Percentiles rank a stretch among this genome's conserved stretches.
Conservation (phyloP, 2,113 vertebrate genomes). For the Gambusia holbrooki region DNA sequence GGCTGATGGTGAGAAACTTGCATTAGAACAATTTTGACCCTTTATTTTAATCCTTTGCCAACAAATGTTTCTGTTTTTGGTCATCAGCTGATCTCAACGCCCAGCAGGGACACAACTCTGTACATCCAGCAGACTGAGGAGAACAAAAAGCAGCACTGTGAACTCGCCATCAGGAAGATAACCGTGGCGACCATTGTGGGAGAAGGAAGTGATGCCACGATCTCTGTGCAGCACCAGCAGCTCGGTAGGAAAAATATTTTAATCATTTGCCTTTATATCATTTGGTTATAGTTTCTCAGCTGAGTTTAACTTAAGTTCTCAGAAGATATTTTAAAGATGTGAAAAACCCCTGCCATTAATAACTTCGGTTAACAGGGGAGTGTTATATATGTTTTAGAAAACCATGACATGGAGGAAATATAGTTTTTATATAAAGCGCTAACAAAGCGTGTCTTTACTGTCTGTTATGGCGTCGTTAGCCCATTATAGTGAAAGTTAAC, state of each 20-base stretch:
- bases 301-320: neutral
- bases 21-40: neutral
- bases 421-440: neutral
- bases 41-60: neutral
- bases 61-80: slow-evolving; percentile 10
- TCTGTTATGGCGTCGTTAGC: neutral
- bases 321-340: neutral
- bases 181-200: slow-evolving; percentile 74
- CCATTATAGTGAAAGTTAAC: neutral
- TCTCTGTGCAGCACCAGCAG: slow-evolving; percentile 76
- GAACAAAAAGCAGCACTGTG: slow-evolving; percentile 71
- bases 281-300: slow-evolving; percentile 10
- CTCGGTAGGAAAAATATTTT: slow-evolving; percentile 58
- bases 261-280: slow-evolving; percentile 18
- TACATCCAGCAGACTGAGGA: slow-evolving; percentile 77
- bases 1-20: slow-evolving; percentile 79
- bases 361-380: neutral
- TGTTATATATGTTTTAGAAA: neutral
- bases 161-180: slow-evolving; percentile 77
- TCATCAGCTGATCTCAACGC: slow-evolving; percentile 76
- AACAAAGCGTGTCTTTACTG: neutral
- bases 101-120: slow-evolving; percentile 66
- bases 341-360: neutral
- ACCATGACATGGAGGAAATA: slow-evolving; percentile 16
- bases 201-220: slow-evolving; percentile 51